Evolutionary conservation across 2,113 vertebrate species (phyloP).

Genomic region (Planiliza haematocheilus): DNA sequence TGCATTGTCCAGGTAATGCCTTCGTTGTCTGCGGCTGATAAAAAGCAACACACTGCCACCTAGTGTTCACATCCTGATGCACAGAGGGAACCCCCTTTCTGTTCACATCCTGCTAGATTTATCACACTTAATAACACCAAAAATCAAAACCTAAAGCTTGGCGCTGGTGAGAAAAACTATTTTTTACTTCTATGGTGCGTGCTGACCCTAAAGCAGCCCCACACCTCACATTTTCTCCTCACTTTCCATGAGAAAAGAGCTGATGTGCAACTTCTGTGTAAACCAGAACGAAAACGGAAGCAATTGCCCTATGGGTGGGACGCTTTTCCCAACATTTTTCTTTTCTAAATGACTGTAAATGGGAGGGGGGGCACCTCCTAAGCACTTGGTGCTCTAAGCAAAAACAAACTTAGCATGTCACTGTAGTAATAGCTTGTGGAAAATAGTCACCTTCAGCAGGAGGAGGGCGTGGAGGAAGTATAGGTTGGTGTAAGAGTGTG

Average conservation of each 20-base stretch:
- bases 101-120: constrained; percentile 16
- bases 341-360: constrained; percentile 57
- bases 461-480: constrained; percentile 36
- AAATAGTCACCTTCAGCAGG: constrained; percentile 65
- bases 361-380: constrained; percentile 23
- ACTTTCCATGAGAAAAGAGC: constrained; percentile 35
- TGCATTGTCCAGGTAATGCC: background rate
- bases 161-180: background rate
- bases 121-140: constrained; percentile 1
- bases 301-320: constrained; percentile 47
- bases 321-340: constrained; percentile 43
- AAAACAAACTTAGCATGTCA: constrained; percentile 67
- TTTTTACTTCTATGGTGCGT: background rate
- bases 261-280: constrained; percentile 46
- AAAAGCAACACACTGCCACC: constrained; percentile 70
- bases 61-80: constrained; percentile 43
- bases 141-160: background rate
- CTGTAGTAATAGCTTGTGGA: constrained; percentile 62
- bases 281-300: constrained; percentile 52
- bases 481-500: constrained; percentile 1
- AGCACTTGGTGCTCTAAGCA: constrained; percentile 42
- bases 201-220: background rate
- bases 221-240: background rate
- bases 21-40: constrained; percentile 9
- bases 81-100: constrained; percentile 32